Evolutionary conservation across 2,113 vertebrate species (phyloP), one percentile per base, ranked within the genome.

Genomic region (Nothocercus julius): DNA sequence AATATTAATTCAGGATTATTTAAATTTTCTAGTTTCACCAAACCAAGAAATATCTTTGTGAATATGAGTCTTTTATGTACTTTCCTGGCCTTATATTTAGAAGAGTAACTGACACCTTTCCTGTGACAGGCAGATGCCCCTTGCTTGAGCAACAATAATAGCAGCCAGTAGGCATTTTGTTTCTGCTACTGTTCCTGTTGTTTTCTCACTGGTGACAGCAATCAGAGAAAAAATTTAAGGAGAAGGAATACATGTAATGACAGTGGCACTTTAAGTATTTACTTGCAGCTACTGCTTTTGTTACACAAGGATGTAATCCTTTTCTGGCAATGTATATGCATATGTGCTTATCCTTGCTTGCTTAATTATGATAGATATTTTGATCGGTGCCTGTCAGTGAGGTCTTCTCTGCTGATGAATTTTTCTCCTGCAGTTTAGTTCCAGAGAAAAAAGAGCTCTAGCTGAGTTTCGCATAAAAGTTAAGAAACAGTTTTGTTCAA

Each of bases 401-500:
- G 61, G 21, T 72, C 72, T 94, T 95, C 47, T 97, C 72, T 90
- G 76, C 78, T 61, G 47, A 63, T 44, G 69, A 80, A 40, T 96
- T 84, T 38, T 90, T 83, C 76, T 70, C 25, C 44, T 53, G 54
- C 74, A 87, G 54, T 85, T 90, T 75, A 93, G 56, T 92, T 94
- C 44, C 76, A 86, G 38, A 81, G 59, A 40, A 82, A 93, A 94
- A 88, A 34, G 53, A 79, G 92, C 75, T 66, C 74, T 86, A 95
- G 76, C 58, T 89, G 61, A 96, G 56, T 80, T 59, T 93, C 75
- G 80, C 36, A 51, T 95, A 96, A 95, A 97, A 96, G 70, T 91
- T 96, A 90, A 96, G 92, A 95, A 81, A 73, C 63, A 87, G 49
- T 88, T 97, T 94, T 88, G 64, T 93, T 96, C 85, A 97, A 96